phyloP scores from a whole-genome alignment of 2,888 invertebrate species.

The Flexamia atlantica region DNA sequence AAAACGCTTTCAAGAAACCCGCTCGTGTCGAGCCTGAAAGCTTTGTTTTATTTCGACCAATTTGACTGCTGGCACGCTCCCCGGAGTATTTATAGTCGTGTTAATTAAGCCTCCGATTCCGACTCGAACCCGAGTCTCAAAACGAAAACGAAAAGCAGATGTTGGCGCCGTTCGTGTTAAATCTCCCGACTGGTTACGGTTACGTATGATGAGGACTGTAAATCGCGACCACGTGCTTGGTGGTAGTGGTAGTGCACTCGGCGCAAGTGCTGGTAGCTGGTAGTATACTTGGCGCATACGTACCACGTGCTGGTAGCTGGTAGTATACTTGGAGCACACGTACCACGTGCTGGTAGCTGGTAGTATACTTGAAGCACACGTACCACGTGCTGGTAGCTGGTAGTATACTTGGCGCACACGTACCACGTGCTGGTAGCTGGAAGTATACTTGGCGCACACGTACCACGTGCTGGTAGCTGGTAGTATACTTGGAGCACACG shows the following conservation, averaged over 20 bases:
- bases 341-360: too few species aligned
- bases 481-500: too few species aligned
- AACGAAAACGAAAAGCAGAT: conserved; percentile 50
- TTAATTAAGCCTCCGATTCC: conserved; percentile 51
- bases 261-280: too few species aligned
- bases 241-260: background rate
- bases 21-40: conserved; percentile 21
- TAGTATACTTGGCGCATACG: too few species aligned
- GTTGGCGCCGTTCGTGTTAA: conserved; percentile 42
- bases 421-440: too few species aligned
- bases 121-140: conserved; percentile 14
- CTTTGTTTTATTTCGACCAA: conserved; percentile 59
- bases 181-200: conserved; percentile 7
- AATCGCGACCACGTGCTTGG: background rate
- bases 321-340: too few species aligned
- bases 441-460: too few species aligned
- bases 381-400: too few species aligned
- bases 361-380: too few species aligned
- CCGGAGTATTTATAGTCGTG: conserved; percentile 32
- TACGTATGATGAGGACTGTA: conserved; percentile 5
- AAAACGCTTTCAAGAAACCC: conserved; percentile 47
- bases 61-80: conserved; percentile 57
- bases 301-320: too few species aligned
- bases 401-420: too few species aligned
- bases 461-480: too few species aligned